Conservation (phyloP, 2,797 vertebrate genomes). For the Neoniphon sammara region DNA sequence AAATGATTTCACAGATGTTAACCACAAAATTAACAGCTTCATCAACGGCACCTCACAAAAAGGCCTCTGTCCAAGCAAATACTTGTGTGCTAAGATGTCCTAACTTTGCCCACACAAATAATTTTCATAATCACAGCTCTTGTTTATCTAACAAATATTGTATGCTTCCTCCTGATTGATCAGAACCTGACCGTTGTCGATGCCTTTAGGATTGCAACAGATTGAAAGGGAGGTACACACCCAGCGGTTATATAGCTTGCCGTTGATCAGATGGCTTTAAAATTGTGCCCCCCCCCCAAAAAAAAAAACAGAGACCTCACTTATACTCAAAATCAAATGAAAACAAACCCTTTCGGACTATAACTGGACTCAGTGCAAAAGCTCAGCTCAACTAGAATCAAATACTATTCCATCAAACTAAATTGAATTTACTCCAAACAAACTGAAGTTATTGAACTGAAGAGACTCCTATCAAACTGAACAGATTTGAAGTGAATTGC, state of each 20-base stretch:
- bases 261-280: neutral
- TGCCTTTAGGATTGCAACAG: neutral
- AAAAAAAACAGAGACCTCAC: neutral
- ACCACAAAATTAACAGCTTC: slow-evolving; percentile 41
- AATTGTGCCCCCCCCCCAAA: neutral
- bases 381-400: neutral
- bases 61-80: slow-evolving; percentile 14
- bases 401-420: neutral
- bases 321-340: neutral
- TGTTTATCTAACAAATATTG: slow-evolving; percentile 49
- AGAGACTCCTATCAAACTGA: slow-evolving; percentile 33
- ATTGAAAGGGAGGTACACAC: slow-evolving; percentile 13
- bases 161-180: slow-evolving; percentile 26
- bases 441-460: neutral
- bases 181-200: neutral
- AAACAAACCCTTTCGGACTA: neutral
- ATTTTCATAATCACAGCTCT: slow-evolving; percentile 53
- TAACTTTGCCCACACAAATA: slow-evolving; percentile 62
- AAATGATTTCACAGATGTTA: slow-evolving; percentile 13
- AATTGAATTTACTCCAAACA: neutral
- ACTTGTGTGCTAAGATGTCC: slow-evolving; percentile 16
- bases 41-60: neutral
- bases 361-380: slow-evolving; percentile 15
- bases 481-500: slow-evolving; percentile 71
- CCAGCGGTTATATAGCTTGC: neutral